These are phyloP conservation scores for Heteractis magnifica DNA, from an alignment of 92 coral and sea anemone species.

Conservation along the genomic window DNA sequence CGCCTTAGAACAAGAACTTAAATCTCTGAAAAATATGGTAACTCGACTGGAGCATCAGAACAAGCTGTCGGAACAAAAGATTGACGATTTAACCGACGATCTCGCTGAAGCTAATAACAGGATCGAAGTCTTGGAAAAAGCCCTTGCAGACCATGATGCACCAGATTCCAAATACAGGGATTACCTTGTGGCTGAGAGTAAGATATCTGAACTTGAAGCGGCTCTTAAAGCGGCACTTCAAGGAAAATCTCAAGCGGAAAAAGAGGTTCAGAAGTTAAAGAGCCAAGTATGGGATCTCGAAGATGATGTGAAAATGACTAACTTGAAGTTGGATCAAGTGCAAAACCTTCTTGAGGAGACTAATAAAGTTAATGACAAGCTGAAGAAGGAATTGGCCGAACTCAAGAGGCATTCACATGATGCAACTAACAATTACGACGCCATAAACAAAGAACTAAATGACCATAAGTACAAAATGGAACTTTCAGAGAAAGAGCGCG, in stretches of 20 bases:
- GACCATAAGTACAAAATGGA: conserved; percentile 59
- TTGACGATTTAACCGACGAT: conserved; percentile 66
- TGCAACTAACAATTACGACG: conserved; percentile 56
- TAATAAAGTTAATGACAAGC: conserved; percentile 73
- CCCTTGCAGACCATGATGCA: conserved; percentile 55
- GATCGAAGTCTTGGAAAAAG: conserved; percentile 66
- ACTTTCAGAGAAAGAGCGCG: conserved; percentile 66
- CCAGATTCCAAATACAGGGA: conserved; percentile 49
- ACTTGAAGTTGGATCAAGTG: conserved; percentile 62
- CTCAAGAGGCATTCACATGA: conserved; percentile 71
- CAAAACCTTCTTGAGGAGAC: conserved; percentile 62
- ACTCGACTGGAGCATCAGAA: conserved; percentile 54
- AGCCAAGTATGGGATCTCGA: conserved; percentile 68
- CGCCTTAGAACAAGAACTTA: conserved; percentile 73
- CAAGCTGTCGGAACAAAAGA: conserved; percentile 46
- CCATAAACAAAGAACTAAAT: conserved; percentile 50
- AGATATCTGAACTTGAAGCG: conserved; percentile 60
- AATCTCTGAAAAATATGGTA: conserved; percentile 50
- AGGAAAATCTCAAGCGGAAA: conserved; percentile 54
- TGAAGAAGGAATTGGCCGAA: conserved; percentile 64
- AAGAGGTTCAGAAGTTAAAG: conserved; percentile 63
- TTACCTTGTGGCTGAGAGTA: conserved; percentile 42
- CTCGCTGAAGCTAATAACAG: conserved; percentile 58
- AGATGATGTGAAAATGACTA: conserved; percentile 63
- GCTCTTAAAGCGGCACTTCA: conserved; percentile 69